phyloP scores from a whole-genome alignment of 2,797 vertebrate species.

The Lithobates pipiens region DNA sequence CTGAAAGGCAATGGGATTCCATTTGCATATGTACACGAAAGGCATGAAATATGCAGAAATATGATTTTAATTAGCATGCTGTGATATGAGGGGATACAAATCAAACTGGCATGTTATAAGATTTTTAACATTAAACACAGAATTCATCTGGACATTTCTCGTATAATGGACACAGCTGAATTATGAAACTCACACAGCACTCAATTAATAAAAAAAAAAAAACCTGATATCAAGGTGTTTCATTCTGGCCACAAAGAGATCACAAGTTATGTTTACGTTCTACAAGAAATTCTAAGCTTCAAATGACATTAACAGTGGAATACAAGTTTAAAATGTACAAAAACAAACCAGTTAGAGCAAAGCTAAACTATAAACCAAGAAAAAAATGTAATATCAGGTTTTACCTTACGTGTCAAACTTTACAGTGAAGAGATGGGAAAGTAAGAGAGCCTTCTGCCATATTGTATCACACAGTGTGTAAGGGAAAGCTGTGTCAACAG shows the following conservation, averaged over 20 bases:
- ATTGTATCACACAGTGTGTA: too few relatives aligned
- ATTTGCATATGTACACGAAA: slow-evolving; percentile 97
- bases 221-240: slow-evolving; percentile 12
- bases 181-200: slow-evolving; percentile 37
- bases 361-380: too few relatives aligned
- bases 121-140: slow-evolving; percentile 86
- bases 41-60: slow-evolving; percentile 96
- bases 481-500: too few relatives aligned
- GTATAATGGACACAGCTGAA: slow-evolving; percentile 69
- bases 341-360: too few relatives aligned
- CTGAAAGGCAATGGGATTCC: slow-evolving; percentile 91
- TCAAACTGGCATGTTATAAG: slow-evolving; percentile 94
- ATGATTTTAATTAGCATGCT: slow-evolving; percentile 98
- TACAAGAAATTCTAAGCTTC: too few relatives aligned
- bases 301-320: too few relatives aligned
- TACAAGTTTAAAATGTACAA: too few relatives aligned
- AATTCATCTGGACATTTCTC: slow-evolving; percentile 85
- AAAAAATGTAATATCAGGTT: too few relatives aligned
- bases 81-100: slow-evolving; percentile 92
- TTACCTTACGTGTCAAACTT: too few relatives aligned
- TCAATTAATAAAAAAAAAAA: slow-evolving; percentile 1
- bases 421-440: too few relatives aligned
- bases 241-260: neutral
- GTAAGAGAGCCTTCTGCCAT: too few relatives aligned
- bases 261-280: too few relatives aligned